Conservation (phyloP, 2,888 invertebrate genomes). For the Tyria jacobaeae region DNA sequence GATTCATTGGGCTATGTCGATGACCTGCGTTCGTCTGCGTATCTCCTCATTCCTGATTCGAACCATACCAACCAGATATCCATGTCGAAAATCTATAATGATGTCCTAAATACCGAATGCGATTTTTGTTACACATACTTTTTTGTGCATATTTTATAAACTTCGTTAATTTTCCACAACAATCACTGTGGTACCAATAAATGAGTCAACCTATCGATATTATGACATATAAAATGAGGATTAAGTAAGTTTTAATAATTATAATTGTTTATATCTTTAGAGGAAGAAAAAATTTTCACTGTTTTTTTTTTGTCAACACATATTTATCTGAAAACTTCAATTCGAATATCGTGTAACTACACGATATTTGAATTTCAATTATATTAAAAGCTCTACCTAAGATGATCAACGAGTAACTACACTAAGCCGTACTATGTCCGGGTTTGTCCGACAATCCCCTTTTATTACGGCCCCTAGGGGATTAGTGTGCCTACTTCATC, state of each 20-base stretch:
- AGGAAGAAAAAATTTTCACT: too few species aligned
- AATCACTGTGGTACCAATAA: neutral
- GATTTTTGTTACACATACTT: neutral
- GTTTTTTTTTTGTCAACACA: too few species aligned
- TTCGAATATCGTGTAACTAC: too few species aligned
- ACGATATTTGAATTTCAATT: neutral
- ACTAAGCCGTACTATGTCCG: constrained; percentile 16
- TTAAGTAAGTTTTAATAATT: too few species aligned
- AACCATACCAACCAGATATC: too few species aligned
- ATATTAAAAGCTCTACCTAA: neutral
- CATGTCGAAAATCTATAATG: neutral
- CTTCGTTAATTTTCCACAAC: neutral
- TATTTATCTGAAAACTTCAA: neutral
- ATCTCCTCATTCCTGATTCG: too few species aligned
- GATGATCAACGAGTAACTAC: neutral
- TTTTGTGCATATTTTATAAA: neutral
- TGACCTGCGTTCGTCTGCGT: too few species aligned
- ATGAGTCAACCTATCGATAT: too few species aligned
- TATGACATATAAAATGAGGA: too few species aligned
- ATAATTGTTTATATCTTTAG: too few species aligned
- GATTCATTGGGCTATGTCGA: too few species aligned
- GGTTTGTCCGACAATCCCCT: constrained; percentile 30
- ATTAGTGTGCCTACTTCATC: constrained; percentile 27
- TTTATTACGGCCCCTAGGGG: constrained; percentile 17
- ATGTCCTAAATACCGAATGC: neutral